Evolutionary conservation across 2,888 invertebrate species (phyloP), one percentile per base, ranked within the genome.

Genomic region (Hirudinaria manillensis): DNA sequence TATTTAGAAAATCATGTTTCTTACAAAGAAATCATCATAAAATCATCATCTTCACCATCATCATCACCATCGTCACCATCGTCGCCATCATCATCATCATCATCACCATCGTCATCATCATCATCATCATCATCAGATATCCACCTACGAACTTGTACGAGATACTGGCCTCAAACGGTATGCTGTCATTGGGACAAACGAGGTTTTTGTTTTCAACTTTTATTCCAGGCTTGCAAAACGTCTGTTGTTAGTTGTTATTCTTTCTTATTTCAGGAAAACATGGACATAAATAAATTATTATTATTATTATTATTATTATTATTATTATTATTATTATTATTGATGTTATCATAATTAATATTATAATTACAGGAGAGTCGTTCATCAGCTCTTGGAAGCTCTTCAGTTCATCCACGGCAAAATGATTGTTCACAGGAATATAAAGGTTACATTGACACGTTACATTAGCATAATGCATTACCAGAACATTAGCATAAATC

Each of bases 381-480:
- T 75, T 36, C 24, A 34, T 19, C 75, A 75, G 67, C 38, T 75
- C 29, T 34, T 75, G 27, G 27, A 56, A 3, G 73, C 73, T 36
- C n/a, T 73, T 19, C 56, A 65, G 24, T 65, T 61, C 65, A 73
- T 73, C 19, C 73, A 73, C 38, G 21, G 21, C 19, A 73, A 73
- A 34, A 34, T 56, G 29, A 56, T 73, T 4, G 73, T 73, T 24
- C 73, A 73, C 55, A 51, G 73, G 36, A 73, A 65, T 29, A 36
- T 73, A 0, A 73, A 73, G 65, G 73, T 73, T 27, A 16, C 13
- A 36, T 21, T 66, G 24, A 24, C 24, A 13, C 66, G 16, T 66
- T 13, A n/a, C n/a, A 36, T 36, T 36, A 36, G 36, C 36, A 36
- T 36, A n/a, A n/a, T n/a, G n/a, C n/a, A n/a, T 36, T 36, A 36